Conservation (phyloP, 2,888 invertebrate species). For the Philereme transversata region DNA sequence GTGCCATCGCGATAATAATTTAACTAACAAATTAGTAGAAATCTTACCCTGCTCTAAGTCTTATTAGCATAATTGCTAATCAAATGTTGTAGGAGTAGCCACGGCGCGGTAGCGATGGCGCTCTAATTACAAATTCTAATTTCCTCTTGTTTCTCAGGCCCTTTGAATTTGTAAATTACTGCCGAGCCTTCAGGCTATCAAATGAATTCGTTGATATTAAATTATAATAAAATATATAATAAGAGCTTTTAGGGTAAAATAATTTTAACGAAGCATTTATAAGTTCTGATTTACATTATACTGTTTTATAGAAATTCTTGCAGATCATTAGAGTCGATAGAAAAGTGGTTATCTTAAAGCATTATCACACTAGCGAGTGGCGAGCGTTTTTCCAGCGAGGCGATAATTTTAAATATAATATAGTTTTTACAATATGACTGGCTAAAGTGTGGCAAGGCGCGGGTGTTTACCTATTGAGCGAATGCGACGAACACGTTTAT, state of each 20-base stretch:
- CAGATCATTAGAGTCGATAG: too few relatives aligned
- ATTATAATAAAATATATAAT: constrained; percentile 12
- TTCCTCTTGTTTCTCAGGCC: constrained; percentile 80
- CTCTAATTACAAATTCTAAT: constrained; percentile 83
- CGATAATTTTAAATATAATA: too few relatives aligned
- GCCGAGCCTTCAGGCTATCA: constrained; percentile 66
- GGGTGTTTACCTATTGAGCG: too few relatives aligned
- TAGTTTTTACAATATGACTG: too few relatives aligned
- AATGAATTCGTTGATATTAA: constrained; percentile 55
- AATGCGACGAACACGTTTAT: too few relatives aligned
- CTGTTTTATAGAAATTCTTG: not conserved
- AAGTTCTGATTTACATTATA: not conserved
- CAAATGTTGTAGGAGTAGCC: constrained; percentile 79
- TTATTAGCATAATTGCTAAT: constrained; percentile 84
- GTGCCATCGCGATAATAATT: constrained; percentile 71
- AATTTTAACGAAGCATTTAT: constrained; percentile 1
- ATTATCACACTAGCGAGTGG: too few relatives aligned
- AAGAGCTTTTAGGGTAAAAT: constrained; percentile 1
- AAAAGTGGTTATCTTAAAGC: too few relatives aligned
- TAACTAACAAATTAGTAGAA: constrained; percentile 81
- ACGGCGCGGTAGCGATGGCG: constrained; percentile 66
- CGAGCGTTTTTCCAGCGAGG: too few relatives aligned
- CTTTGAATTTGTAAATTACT: constrained; percentile 82
- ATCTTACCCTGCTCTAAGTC: constrained; percentile 82
- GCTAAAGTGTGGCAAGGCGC: too few relatives aligned